Evolutionary conservation across 2,113 vertebrate genomes (phyloP).

Genomic region (Anthoscopus minutus): DNA sequence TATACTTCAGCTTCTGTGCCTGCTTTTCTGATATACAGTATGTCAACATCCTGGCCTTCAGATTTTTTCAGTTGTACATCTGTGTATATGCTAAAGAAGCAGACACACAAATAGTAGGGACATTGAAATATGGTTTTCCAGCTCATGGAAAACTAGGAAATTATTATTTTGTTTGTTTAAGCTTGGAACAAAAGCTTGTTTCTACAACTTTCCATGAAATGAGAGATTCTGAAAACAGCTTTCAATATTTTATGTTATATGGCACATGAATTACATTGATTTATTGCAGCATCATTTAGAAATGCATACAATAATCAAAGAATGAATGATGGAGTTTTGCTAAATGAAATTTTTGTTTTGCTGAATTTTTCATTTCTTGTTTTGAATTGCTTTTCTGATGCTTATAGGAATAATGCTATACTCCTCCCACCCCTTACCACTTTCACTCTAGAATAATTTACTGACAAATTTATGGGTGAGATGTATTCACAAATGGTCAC

Average conservation of each 20-base stretch:
- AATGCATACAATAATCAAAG: background rate
- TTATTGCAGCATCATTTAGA: background rate
- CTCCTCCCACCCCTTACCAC: rapidly evolving
- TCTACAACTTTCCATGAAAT: background rate
- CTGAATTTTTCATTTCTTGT: background rate
- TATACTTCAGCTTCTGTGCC: background rate
- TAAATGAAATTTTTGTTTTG: background rate
- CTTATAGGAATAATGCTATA: background rate
- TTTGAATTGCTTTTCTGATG: background rate
- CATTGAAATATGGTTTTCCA: background rate
- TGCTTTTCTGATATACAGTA: background rate
- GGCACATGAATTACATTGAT: background rate
- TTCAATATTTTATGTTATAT: background rate
- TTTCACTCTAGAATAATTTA: background rate
- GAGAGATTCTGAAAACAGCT: background rate
- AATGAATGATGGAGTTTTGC: background rate
- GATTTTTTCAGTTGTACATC: background rate
- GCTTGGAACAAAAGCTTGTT: background rate
- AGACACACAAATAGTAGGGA: background rate
- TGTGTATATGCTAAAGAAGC: background rate
- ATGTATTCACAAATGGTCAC: background rate
- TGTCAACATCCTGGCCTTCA: background rate
- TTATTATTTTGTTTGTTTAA: background rate
- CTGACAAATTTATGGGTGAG: background rate
- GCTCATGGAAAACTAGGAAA: background rate